Base-by-base conservation (phyloP, 2,888 invertebrate genomes). In the Spicauda simplicius region DNA sequence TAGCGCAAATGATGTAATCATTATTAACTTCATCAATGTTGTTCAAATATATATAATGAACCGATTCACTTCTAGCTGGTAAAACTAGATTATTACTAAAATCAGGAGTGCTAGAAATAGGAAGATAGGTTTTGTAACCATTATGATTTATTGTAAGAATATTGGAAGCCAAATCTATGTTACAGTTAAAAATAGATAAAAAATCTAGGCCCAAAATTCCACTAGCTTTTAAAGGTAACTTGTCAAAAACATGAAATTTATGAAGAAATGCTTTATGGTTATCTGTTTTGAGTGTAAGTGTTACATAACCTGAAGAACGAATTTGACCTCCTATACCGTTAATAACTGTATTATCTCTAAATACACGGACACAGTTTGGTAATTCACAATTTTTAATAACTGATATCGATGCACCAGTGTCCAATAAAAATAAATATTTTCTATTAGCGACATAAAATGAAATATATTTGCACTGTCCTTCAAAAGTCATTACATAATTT, bases 151-250 rank as follows among this genome's bases (percentile, higher is more conserved):
- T 16, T n/a, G 60, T 50, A 25, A 60, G n/a, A 60, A 60, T 52
- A n/a, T 60, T 60, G n/a, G 60, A 7, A 12, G 41, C 12, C n/a
- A 62, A 53, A 54, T 54, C 52, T 2, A 62, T 62, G 14, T 54
- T 62, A 16, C 52, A 52, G 8, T 62, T 52, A 62, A 5, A 62
- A 11, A 2, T 53, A 54, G 33, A 20, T 54, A 62, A 18, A 54
- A 62, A 62, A 41, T 62, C 62, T 41, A 62, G 20, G 6, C 62
- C 62, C 16, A 62, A 37, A 41, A 62, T 62, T 54, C 62, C 62
- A 54, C 52, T 12, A 2, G 62, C 41, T 54, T 62, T 53, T 20
- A 62, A 54, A 14, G 54, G 62, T 14, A 62, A 20, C 6, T 18
- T 41, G 3, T 62, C 54, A 62, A 62, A 62, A 16, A 62, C 54